Evolutionary conservation across 2,888 invertebrate species (phyloP), one percentile per base, ranked within the genome.

Genomic region (Temnothorax unifasciatus): DNA sequence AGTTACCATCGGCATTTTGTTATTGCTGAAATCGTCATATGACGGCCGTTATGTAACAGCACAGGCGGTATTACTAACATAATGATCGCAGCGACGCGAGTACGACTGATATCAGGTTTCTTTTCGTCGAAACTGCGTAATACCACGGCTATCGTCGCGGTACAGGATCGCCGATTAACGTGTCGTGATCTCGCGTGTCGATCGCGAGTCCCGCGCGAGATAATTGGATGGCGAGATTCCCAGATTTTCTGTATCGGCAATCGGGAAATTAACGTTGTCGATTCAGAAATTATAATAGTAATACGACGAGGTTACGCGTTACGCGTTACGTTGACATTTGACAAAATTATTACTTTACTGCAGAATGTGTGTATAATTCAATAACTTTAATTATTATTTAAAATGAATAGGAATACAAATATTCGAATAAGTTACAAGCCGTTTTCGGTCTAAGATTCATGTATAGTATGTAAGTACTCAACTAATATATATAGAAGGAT

Each of bases 11-110:
- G 63, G n/a, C 50, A 34, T 63, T 75, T 75, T 34, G 34, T 61
- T 75, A 63, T 47, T 63, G 63, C 29, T 47, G 61, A 74, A 74
- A 75, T 75, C 34, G 50, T 66, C 66, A 76, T 21, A n/a, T 47
- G n/a, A 18, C 25, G 57, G 1, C 21, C 18, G 57, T 57, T 69
- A 52, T 13, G 34, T 71, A 71, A 71, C 52, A 18, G 38, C 38
- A 54, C 38, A 54, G 38, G 13, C 57, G 18, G 44, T 41, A 25
- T 59, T 34, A n/a, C 50, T 66, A 47, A 50, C 47, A 15, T 18
- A 25, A 29, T 47, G 47, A 47, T 34, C 38, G 13, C 21, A 18
- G 21, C 21, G n/a, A 47, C 3, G n/a, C 47, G 29, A 75, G 0
- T 13, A 25, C 6, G n/a, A 3, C n/a, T 34, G 76, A 66, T 52